These are phyloP conservation scores for Alces alces DNA, from an alignment of 2,113 vertebrate genomes.

Conservation along the genomic window DNA sequence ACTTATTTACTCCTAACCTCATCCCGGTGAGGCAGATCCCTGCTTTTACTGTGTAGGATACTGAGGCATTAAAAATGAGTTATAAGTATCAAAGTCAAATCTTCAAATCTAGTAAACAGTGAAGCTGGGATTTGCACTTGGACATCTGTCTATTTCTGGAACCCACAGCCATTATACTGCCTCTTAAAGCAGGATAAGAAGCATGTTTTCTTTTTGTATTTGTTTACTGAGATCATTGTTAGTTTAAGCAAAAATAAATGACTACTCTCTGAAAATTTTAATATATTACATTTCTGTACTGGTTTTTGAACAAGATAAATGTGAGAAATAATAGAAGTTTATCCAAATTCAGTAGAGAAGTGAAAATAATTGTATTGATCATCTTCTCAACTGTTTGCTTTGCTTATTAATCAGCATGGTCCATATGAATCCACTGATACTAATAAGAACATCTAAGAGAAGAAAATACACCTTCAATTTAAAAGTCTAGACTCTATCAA, in stretches of 20 bases:
- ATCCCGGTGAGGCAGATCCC: not conserved
- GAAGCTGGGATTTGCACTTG: not conserved
- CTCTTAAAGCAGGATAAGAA: not conserved
- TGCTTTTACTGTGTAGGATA: not conserved
- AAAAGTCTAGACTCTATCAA: not conserved
- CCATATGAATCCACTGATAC: not conserved
- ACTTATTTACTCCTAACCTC: not conserved
- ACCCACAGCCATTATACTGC: not conserved
- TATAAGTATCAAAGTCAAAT: fast-evolving
- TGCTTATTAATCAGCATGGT: not conserved
- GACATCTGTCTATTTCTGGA: not conserved
- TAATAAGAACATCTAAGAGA: not conserved
- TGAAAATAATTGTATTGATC: not conserved
- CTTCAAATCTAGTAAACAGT: not conserved
- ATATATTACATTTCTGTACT: not conserved
- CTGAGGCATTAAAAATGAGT: not conserved
- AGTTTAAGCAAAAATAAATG: not conserved
- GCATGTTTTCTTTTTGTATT: not conserved
- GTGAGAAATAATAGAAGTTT: not conserved
- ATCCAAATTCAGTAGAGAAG: not conserved
- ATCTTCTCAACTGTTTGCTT: not conserved
- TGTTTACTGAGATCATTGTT: not conserved
- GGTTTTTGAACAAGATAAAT: not conserved
- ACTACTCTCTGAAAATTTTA: not conserved
- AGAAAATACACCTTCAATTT: not conserved